Conservation (phyloP, 2,797 vertebrate species). For the Notolabrus celidotus region DNA sequence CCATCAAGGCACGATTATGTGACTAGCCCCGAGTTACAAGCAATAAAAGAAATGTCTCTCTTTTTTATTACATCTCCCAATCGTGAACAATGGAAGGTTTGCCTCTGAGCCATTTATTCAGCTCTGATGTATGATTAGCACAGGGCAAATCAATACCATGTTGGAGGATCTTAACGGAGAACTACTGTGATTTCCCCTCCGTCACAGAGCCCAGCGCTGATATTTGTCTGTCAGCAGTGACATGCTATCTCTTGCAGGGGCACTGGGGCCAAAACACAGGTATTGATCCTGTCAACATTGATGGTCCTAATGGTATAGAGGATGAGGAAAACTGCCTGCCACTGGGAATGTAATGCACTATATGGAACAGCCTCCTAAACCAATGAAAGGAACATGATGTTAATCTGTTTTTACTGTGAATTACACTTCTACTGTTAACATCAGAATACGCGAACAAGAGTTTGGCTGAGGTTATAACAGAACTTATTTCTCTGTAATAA, state of each 20-base stretch:
- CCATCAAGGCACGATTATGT: slow-evolving; percentile 93
- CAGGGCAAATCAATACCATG: slow-evolving; percentile 98
- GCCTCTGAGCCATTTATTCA: slow-evolving; percentile 99
- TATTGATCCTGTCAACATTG: slow-evolving; percentile 99
- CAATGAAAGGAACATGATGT: slow-evolving; percentile 50
- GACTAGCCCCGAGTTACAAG: slow-evolving; percentile 93
- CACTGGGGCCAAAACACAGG: slow-evolving; percentile 96
- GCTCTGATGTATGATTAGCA: slow-evolving; percentile 99
- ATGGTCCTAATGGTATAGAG: slow-evolving; percentile 97
- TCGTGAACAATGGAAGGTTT: slow-evolving; percentile 97
- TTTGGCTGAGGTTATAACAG: slow-evolving; percentile 20
- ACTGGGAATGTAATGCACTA: slow-evolving; percentile 75
- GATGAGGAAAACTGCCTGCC: slow-evolving; percentile 81
- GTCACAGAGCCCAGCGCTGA: slow-evolving; percentile 88
- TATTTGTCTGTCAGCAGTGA: slow-evolving; percentile 99
- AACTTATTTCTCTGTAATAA: slow-evolving; percentile 10
- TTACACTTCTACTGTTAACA: slow-evolving; percentile 40
- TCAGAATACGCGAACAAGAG: slow-evolving; percentile 47
- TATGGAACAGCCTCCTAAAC: slow-evolving; percentile 47
- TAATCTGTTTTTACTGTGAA: slow-evolving; percentile 62
- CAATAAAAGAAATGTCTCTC: slow-evolving; percentile 93
- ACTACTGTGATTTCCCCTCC: slow-evolving; percentile 88
- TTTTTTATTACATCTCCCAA: slow-evolving; percentile 97
- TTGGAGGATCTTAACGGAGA: slow-evolving; percentile 95
- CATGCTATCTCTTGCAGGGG: slow-evolving; percentile 97